Conservation (phyloP, 2,797 vertebrate species). For the Eospalax fontanierii region DNA sequence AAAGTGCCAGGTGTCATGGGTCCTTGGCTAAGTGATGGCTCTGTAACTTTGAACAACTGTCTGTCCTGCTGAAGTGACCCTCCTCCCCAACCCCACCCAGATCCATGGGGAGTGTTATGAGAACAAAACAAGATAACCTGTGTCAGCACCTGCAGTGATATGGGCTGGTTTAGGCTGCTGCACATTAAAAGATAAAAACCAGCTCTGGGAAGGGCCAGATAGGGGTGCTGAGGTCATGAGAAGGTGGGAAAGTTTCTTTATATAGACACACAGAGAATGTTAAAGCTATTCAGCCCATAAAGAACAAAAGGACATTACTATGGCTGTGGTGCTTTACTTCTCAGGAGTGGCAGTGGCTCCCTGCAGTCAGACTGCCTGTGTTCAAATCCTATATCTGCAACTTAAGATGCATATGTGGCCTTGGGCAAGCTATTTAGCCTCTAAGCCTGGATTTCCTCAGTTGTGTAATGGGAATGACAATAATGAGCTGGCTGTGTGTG, state of each 20-base stretch:
- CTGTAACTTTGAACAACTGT: not conserved
- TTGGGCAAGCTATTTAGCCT: not conserved
- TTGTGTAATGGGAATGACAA: not conserved
- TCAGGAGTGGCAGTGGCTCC: not conserved
- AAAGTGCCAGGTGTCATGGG: rapidly evolving
- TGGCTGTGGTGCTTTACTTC: not conserved
- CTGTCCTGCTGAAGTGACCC: not conserved
- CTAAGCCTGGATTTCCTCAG: not conserved
- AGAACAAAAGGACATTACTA: not conserved
- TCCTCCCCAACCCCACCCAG: not conserved
- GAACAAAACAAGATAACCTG: not conserved
- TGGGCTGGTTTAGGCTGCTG: not conserved
- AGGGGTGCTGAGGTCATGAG: not conserved
- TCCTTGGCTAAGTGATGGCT: not conserved
- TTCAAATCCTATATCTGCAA: not conserved
- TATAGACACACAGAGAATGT: not conserved
- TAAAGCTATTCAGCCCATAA: not conserved
- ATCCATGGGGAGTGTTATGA: not conserved
- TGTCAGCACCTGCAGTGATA: not conserved
- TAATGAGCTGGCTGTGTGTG: not conserved
- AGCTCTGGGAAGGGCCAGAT: not conserved
- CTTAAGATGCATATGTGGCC: not conserved
- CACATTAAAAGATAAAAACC: conserved; percentile 2
- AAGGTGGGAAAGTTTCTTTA: not conserved
- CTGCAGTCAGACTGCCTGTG: not conserved